Percentiles rank a stretch among this genome's conserved stretches.
Conservation (phyloP, 2,113 vertebrate genomes). For the Saccopteryx bilineata region DNA sequence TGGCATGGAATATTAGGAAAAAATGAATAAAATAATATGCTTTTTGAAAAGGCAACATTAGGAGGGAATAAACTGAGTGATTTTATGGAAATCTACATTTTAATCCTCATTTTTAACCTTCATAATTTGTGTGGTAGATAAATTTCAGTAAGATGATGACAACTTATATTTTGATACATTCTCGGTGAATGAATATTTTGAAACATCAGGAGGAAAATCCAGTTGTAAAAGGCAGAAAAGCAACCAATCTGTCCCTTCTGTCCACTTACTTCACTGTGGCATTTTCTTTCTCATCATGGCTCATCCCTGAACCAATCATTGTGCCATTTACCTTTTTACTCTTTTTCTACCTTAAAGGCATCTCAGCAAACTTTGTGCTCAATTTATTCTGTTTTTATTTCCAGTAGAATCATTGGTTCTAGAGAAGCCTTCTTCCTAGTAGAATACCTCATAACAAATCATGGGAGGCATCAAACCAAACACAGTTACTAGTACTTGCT, state of each 20-base stretch:
- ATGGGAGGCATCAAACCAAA: not conserved
- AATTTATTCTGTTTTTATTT: conserved; percentile 33
- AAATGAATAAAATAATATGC: not conserved
- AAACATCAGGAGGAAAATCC: not conserved
- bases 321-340: not conserved
- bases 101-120: not conserved
- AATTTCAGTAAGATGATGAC: not conserved
- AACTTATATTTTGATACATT: not conserved
- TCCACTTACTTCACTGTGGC: rapidly evolving
- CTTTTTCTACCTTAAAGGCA: not conserved
- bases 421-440: not conserved
- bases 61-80: not conserved
- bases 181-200: not conserved
- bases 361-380: not conserved
- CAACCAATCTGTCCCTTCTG: not conserved
- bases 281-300: not conserved
- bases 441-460: conserved; percentile 14
- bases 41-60: not conserved
- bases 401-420: not conserved
- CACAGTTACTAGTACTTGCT: not conserved
- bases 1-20: not conserved
- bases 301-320: not conserved
- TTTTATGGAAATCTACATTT: not conserved
- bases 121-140: not conserved
- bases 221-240: not conserved